phyloP scores from a whole-genome alignment of 2,113 vertebrate species.

The Clarias batrachus region DNA sequence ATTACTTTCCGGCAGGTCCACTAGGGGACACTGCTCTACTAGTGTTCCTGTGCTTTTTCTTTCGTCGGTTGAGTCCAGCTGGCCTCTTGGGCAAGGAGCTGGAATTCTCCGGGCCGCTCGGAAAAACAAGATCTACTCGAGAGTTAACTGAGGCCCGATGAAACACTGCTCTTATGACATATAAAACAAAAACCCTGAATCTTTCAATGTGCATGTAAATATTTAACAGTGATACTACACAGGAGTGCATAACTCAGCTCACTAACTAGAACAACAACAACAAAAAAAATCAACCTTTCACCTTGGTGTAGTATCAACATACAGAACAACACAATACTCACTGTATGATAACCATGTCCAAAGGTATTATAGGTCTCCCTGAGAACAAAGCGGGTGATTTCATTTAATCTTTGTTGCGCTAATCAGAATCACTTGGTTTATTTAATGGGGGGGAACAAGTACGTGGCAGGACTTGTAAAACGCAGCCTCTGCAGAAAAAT shows the following conservation, averaged over 20 bases:
- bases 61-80: conserved; percentile 44
- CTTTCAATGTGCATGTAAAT: conserved; percentile 64
- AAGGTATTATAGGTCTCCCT: too few relatives aligned
- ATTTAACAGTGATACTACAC: conserved; percentile 63
- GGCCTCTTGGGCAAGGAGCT: conserved; percentile 54
- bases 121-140: conserved; percentile 47
- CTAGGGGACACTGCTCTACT: conserved; percentile 68
- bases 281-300: not conserved
- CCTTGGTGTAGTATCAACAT: conserved; percentile 18
- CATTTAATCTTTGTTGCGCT: too few relatives aligned
- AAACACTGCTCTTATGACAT: conserved; percentile 42
- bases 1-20: conserved; percentile 48
- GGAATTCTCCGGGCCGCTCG: conserved; percentile 46
- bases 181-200: conserved; percentile 58
- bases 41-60: conserved; percentile 16
- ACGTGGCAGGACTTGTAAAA: too few relatives aligned
- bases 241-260: conserved; percentile 61
- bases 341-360: not conserved
- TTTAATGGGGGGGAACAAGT: too few relatives aligned
- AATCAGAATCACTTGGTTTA: too few relatives aligned
- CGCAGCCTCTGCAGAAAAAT: too few relatives aligned
- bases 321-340: not conserved
- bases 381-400: too few relatives aligned
- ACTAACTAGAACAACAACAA: conserved; percentile 56
- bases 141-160: conserved; percentile 45